These are phyloP conservation scores for Typhlomys cinereus DNA, from an alignment of 2,113 vertebrate genomes.

Conservation along the genomic window DNA sequence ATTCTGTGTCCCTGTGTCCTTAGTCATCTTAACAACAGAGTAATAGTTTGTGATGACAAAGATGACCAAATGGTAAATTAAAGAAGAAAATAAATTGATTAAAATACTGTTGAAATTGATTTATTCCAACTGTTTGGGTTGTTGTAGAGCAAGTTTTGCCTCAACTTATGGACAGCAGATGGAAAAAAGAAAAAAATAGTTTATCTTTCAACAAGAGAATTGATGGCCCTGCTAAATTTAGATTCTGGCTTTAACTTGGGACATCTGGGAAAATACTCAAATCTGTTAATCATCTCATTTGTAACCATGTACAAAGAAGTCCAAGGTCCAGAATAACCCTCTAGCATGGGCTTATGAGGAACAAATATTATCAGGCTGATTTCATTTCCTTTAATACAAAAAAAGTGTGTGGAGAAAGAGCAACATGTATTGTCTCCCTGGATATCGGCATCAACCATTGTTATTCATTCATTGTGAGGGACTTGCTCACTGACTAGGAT, in stretches of 20 bases:
- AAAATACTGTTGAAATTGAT: conserved; percentile 46
- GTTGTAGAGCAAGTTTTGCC: conserved; percentile 25
- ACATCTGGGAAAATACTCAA: conserved; percentile 75
- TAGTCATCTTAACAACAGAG: conserved; percentile 30
- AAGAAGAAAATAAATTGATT: conserved; percentile 44
- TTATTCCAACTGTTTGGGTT: conserved; percentile 31
- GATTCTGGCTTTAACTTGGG: conserved; percentile 65
- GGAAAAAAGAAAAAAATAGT: conserved; percentile 75
- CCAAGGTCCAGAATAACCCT: conserved; percentile 11
- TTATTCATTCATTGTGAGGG: background rate
- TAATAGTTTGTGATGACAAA: conserved; percentile 52
- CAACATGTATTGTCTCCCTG: conserved; percentile 10
- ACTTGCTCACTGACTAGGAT: conserved; percentile 16
- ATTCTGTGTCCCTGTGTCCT: background rate
- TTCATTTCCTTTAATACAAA: conserved; percentile 60
- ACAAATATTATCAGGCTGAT: conserved; percentile 48
- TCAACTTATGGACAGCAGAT: conserved; percentile 61
- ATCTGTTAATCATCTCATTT: conserved; percentile 62
- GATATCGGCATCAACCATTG: background rate
- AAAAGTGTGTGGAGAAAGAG: conserved; percentile 26
- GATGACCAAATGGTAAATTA: conserved; percentile 24
- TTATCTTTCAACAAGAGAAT: conserved; percentile 73
- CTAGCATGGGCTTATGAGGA: conserved; percentile 3
- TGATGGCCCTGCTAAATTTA: conserved; percentile 74
- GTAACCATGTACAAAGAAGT: conserved; percentile 63